Evolutionary conservation across 2,113 vertebrate genomes (phyloP).

Genomic region (Otus sunia): DNA sequence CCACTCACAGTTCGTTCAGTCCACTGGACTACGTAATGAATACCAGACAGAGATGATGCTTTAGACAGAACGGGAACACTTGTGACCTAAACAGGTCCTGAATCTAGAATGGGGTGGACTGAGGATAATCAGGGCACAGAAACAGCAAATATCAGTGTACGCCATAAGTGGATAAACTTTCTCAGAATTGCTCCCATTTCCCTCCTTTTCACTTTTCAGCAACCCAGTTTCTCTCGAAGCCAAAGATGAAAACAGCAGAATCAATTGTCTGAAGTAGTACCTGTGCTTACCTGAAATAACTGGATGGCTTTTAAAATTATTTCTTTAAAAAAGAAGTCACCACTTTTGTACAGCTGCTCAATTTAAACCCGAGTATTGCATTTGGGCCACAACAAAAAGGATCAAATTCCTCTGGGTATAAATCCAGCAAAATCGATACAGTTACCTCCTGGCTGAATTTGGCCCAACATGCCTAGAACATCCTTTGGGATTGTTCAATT

Average conservation of each 20-base stretch:
- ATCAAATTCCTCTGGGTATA: background rate
- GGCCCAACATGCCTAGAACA: background rate
- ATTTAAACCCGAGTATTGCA: background rate
- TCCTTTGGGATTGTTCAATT: background rate
- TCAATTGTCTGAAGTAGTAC: background rate
- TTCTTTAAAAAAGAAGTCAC: background rate
- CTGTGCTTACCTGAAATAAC: background rate
- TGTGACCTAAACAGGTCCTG: conserved; percentile 31
- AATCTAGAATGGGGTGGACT: conserved; percentile 1
- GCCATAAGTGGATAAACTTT: background rate
- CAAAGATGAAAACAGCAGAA: background rate
- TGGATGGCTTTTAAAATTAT: background rate
- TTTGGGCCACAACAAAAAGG: background rate
- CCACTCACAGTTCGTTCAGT: conserved; percentile 29
- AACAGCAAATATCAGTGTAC: background rate
- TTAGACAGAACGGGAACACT: conserved; percentile 36
- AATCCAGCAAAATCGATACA: background rate
- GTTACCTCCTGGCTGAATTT: background rate
- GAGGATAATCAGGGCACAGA: background rate
- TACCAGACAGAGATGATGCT: conserved; percentile 52
- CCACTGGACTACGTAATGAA: conserved; percentile 40
- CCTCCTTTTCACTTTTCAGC: background rate
- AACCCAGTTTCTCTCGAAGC: background rate
- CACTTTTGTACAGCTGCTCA: background rate
- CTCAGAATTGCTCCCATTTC: background rate